Evolutionary conservation across 2,888 invertebrate species (phyloP), one percentile per base, ranked within the genome.

Genomic region (Mesopsocus fuscifrons): DNA sequence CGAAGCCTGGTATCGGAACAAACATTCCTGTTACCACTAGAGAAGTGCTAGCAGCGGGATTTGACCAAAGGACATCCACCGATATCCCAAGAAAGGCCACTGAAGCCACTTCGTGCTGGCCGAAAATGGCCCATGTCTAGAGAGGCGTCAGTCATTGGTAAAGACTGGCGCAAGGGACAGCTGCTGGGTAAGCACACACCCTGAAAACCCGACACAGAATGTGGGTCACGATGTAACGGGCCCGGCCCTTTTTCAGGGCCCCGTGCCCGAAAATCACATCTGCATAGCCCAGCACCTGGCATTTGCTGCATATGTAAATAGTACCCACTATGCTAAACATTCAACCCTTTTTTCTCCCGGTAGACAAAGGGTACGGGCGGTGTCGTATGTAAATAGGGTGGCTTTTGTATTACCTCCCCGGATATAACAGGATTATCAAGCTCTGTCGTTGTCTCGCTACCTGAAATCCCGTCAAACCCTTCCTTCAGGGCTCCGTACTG

Each of bases 361-460:
- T 20, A 38, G 38, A 38, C 38, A 38, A 38, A 20, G 20, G 18
- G 38, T 21, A 20, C 15, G 20, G 38, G 20, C 21, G 21, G 20
- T 26, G 26, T 38, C 38, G 20, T 38, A 38, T 38, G 38, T 38
- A 38, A 38, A 38, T 38, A 21, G 38, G 38, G 38, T 18, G 38
- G 13, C 8, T 26, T 26, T 26, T 26, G 26, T 26, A 26, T 26
- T 26, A 26, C 26, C 26, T 26, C 26, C 8, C 6, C 11, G 26
- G 26, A 26, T 26, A 6, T 11, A 26, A 26, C 26, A 26, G 26
- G 26, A 26, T 26, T 26, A 26, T 9, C 26, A 26, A 11, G 26
- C 26, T 11, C n/a, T 11, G 26, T 11, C 11, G 26, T 26, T 26
- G 26, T 26, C 26, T 26, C 26, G 26, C 26, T 26, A 11, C 26